Evolutionary conservation across 2,113 vertebrate species (phyloP).

Genomic region (Redunca redunca): DNA sequence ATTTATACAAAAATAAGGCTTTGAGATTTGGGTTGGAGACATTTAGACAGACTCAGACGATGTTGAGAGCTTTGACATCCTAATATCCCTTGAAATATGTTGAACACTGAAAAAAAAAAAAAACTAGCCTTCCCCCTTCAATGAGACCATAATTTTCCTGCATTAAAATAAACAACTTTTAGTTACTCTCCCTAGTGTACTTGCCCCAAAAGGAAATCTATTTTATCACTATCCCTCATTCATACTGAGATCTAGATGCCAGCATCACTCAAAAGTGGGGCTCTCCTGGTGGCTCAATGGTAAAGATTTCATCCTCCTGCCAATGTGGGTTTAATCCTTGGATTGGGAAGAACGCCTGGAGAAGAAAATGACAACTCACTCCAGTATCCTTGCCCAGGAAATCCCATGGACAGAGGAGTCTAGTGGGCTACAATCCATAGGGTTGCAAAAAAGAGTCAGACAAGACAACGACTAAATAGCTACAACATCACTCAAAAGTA

Average conservation of each 20-base stretch:
- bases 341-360: neutral
- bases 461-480: neutral
- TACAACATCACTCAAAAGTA: neutral
- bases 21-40: neutral
- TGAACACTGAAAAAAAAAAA: neutral
- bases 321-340: neutral
- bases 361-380: neutral
- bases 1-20: neutral
- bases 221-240: neutral
- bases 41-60: neutral
- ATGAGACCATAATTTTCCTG: neutral
- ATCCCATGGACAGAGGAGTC: neutral
- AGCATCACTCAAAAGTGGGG: neutral
- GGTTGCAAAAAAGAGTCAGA: neutral
- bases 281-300: neutral
- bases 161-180: neutral
- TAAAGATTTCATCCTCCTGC: neutral
- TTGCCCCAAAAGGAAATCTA: neutral
- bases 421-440: neutral
- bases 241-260: neutral
- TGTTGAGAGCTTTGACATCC: neutral
- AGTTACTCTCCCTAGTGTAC: neutral
- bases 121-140: neutral
- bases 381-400: neutral
- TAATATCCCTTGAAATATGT: neutral